Percentiles rank a stretch among this genome's conserved stretches.
These are phyloP conservation scores for Eristalinus aeneus DNA, from an alignment of 2,888 invertebrate genomes.

Conservation along the genomic window DNA sequence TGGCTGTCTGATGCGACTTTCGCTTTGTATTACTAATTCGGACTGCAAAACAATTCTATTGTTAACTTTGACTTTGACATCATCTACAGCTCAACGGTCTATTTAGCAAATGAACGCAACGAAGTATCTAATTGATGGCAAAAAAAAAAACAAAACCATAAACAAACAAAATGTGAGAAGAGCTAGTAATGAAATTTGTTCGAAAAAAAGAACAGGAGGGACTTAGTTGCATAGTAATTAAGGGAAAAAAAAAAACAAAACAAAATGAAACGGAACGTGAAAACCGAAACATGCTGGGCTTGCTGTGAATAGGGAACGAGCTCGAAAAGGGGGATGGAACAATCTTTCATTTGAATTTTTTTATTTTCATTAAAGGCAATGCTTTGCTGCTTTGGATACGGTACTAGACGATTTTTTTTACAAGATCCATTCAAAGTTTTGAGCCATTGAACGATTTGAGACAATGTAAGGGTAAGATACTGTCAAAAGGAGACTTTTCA, in stretches of 20 bases:
- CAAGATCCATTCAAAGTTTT: neutral
- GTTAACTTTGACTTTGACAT: neutral
- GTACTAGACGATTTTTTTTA: neutral
- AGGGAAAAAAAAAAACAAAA: conserved; percentile 11
- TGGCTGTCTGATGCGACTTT: conserved; percentile 25
- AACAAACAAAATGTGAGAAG: neutral
- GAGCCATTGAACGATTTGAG: too few relatives aligned
- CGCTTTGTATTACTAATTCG: conserved; percentile 2
- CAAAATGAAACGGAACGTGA: conserved; percentile 1
- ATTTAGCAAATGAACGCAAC: neutral
- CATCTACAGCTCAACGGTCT: neutral
- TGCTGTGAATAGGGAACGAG: neutral
- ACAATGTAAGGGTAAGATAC: too few relatives aligned
- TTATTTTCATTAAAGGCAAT: neutral
- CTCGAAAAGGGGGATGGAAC: neutral
- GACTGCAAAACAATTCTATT: neutral
- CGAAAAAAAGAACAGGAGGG: neutral
- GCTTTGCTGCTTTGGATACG: neutral
- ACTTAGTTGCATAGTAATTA: conserved; percentile 13
- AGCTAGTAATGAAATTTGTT: neutral
- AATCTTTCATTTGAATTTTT: neutral
- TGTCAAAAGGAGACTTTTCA: too few relatives aligned
- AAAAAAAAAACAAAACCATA: neutral
- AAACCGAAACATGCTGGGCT: neutral
- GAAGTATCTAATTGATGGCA: neutral